These are phyloP conservation scores for Glossosoma conforme DNA, from an alignment of 1,140 invertebrate genomes.

Conservation along the genomic window DNA sequence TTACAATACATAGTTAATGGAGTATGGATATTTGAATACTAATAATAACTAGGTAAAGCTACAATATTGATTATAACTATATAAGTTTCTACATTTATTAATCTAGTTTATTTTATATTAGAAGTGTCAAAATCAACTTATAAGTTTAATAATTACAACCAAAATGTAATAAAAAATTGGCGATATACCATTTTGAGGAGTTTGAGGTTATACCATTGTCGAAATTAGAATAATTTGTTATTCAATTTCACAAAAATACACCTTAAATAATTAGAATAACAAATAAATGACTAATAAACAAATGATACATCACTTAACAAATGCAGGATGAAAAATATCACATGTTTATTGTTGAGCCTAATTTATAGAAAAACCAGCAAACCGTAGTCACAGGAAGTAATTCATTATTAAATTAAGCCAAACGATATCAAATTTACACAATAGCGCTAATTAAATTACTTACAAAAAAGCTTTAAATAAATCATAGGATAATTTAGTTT, in stretches of 20 bases:
- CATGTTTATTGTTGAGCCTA: constrained; percentile 52
- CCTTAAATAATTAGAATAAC: neutral
- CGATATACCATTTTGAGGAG: too few relatives aligned
- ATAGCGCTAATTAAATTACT: constrained; percentile 33
- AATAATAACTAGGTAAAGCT: constrained; percentile 20
- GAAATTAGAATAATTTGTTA: neutral
- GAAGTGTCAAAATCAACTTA: too few relatives aligned
- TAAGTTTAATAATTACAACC: too few relatives aligned
- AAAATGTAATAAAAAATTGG: too few relatives aligned
- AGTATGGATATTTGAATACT: too few relatives aligned
- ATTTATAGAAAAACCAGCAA: constrained; percentile 39
- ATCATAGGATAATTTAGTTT: constrained; percentile 15
- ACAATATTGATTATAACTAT: constrained; percentile 26
- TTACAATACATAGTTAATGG: constrained; percentile 4
- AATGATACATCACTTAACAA: constrained; percentile 21
- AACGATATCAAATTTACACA: constrained; percentile 40
- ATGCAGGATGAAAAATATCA: constrained; percentile 44
- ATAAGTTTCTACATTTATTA: constrained; percentile 26
- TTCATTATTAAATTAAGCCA: constrained; percentile 45
- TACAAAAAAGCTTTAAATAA: constrained; percentile 31
- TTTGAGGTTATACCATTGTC: too few relatives aligned
- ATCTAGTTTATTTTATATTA: constrained; percentile 19
- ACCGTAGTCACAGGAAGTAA: constrained; percentile 9
- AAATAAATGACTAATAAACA: constrained; percentile 9
- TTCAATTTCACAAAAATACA: constrained; percentile 1